These are phyloP conservation scores for Chaetophractus vellerosus DNA, from an alignment of 2,797 vertebrate genomes.

Conservation along the genomic window DNA sequence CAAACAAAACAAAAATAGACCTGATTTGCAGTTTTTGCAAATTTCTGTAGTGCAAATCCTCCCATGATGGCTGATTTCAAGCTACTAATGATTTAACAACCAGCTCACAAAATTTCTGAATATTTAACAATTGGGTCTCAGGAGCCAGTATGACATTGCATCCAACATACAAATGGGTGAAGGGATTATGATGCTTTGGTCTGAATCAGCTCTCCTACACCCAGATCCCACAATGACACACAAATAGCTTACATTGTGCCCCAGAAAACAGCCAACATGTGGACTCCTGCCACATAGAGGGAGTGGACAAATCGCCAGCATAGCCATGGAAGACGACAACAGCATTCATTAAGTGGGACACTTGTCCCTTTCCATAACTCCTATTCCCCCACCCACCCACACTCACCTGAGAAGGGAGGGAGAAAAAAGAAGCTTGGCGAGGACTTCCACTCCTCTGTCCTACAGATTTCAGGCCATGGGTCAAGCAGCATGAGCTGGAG, in stretches of 20 bases:
- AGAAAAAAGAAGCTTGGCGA: not conserved
- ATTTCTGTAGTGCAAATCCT: slow-evolving; percentile 31
- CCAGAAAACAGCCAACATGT: not conserved
- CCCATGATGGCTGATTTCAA: not conserved
- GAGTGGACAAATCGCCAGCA: not conserved
- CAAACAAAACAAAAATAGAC: slow-evolving; percentile 9
- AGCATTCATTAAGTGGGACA: not conserved
- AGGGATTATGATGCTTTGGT: not conserved
- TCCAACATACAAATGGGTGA: not conserved
- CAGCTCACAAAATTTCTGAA: slow-evolving; percentile 16
- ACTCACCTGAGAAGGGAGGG: not conserved
- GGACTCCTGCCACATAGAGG: not conserved
- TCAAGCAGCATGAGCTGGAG: not conserved
- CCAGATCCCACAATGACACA: not conserved
- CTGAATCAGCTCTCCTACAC: not conserved
- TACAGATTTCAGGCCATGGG: not conserved
- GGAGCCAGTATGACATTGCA: not conserved
- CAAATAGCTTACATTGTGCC: not conserved
- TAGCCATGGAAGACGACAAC: not conserved
- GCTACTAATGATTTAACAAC: slow-evolving; percentile 2
- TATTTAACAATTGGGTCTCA: not conserved
- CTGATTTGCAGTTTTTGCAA: not conserved
- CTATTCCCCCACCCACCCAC: too few relatives aligned
- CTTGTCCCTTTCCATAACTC: not conserved
- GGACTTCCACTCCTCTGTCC: not conserved